Conservation (phyloP, 2,113 vertebrate species). For the Corythoichthys haematopterus region DNA sequence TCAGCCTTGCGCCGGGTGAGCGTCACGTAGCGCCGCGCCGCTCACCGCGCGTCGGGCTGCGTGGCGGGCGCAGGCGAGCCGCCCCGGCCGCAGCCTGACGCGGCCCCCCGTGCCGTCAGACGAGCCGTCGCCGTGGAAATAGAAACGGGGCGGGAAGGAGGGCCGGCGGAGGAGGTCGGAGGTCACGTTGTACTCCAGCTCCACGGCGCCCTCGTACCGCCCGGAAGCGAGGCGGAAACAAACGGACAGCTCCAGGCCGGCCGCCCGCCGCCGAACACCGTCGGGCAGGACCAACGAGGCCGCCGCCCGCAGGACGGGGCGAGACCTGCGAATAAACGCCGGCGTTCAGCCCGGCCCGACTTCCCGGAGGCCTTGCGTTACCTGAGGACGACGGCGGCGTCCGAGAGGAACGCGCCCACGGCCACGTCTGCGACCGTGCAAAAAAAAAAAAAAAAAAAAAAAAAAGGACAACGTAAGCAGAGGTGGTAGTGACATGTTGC, state of each 20-base stretch:
- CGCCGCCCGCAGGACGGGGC: constrained; percentile 84
- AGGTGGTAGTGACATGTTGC: no score
- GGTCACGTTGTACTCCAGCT: constrained; percentile 85
- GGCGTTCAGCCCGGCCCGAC: neutral
- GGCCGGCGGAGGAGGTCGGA: constrained; percentile 81
- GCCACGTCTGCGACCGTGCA: constrained; percentile 79
- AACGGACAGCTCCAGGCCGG: constrained; percentile 80
- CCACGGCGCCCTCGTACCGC: constrained; percentile 77
- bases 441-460: neutral
- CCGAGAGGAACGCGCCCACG: constrained; percentile 87
- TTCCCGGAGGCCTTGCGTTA: constrained; percentile 42
- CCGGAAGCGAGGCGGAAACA: constrained; percentile 84
- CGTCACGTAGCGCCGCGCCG: neutral
- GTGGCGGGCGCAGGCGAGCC: constrained; percentile 71
- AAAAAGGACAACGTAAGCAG: neutral
- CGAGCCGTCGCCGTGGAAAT: constrained; percentile 84
- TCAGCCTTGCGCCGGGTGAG: neutral
- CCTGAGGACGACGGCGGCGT: constrained; percentile 88
- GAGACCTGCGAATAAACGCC: constrained; percentile 72
- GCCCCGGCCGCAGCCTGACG: constrained; percentile 60
- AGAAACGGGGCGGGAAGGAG: constrained; percentile 82
- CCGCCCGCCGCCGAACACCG: constrained; percentile 76
- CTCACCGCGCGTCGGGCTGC: constrained; percentile 85
- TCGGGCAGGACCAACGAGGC: constrained; percentile 76
- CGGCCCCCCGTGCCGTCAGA: constrained; percentile 75